Percentiles rank a stretch among this genome's conserved stretches.
Evolutionary conservation across 1,140 invertebrate genomes (phyloP).

Genomic region (Cryptotermes secundus): DNA sequence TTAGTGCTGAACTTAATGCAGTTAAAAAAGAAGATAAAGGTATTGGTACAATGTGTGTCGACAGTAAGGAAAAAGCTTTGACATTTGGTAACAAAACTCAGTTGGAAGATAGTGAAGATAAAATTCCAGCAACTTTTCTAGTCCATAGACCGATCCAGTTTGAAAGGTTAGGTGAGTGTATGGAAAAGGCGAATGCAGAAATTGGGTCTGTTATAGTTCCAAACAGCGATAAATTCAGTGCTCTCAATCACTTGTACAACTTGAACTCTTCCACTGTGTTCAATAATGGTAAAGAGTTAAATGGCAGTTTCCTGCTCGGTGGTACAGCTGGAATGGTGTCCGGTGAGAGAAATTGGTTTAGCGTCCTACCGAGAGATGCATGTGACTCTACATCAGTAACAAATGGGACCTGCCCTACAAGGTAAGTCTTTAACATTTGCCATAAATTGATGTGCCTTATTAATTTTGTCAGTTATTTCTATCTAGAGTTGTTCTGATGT

Average conservation of each 20-base stretch:
- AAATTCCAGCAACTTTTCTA: slow-evolving; percentile 28
- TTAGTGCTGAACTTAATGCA: slow-evolving; percentile 29
- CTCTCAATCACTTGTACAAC: slow-evolving; percentile 37
- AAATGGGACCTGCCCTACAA: slow-evolving; percentile 32
- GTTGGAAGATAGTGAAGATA: slow-evolving; percentile 19
- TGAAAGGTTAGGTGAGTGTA: slow-evolving; percentile 39
- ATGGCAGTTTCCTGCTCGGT: slow-evolving; percentile 46
- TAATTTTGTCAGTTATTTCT: too few relatives aligned
- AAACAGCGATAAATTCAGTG: slow-evolving; percentile 37
- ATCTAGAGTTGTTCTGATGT: too few relatives aligned
- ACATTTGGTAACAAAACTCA: slow-evolving; percentile 1
- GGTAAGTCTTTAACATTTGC: slow-evolving; percentile 24
- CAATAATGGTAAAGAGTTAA: slow-evolving; percentile 50
- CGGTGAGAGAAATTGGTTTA: slow-evolving; percentile 58
- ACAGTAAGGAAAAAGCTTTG: slow-evolving; percentile 34
- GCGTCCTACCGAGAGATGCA: slow-evolving; percentile 59
- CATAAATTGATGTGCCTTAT: too few relatives aligned
- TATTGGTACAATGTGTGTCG: neutral
- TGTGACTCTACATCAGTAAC: slow-evolving; percentile 57
- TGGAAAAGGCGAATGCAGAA: slow-evolving; percentile 36
- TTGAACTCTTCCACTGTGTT: slow-evolving; percentile 42
- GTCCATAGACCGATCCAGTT: slow-evolving; percentile 34
- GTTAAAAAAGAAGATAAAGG: slow-evolving; percentile 33
- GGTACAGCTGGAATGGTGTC: slow-evolving; percentile 35
- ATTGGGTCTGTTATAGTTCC: slow-evolving; percentile 33